Conservation (phyloP, 1,140 invertebrate genomes). For the Drosophila ananassae region DNA sequence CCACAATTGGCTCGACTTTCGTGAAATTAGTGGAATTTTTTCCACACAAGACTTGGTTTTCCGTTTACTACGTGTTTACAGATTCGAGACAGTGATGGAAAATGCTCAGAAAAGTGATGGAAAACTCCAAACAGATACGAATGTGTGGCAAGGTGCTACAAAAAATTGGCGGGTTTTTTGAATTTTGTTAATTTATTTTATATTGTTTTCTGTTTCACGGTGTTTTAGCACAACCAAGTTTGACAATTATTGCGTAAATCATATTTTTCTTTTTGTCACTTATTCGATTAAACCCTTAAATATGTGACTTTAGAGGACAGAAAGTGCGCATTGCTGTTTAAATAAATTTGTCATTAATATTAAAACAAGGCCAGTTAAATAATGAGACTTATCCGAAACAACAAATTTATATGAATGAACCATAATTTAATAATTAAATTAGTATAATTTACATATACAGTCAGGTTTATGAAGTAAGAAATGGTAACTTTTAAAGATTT, state of each 20-base stretch:
- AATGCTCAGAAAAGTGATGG: background rate
- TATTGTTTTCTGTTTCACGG: too few species aligned
- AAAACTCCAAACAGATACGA: too few species aligned
- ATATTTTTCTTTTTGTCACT: too few species aligned
- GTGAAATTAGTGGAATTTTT: background rate
- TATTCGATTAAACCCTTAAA: too few species aligned
- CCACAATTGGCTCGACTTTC: background rate
- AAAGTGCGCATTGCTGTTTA: too few species aligned
- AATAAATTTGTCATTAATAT: too few species aligned
- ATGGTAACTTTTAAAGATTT: background rate
- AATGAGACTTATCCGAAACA: too few species aligned
- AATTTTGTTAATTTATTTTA: background rate
- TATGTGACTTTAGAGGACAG: too few species aligned
- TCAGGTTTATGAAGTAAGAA: background rate
- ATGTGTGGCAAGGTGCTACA: background rate
- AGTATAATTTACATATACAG: background rate
- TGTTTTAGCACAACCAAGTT: too few species aligned
- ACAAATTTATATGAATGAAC: background rate
- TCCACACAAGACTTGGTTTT: background rate
- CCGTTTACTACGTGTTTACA: conserved; percentile 7
- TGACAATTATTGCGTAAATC: too few species aligned
- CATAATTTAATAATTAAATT: conserved; percentile 1
- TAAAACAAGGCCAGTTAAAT: too few species aligned
- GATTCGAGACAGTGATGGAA: background rate
- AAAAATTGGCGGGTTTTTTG: background rate